These are phyloP conservation scores for Phoxinus phoxinus DNA, from an alignment of 2,113 vertebrate genomes.

Conservation along the genomic window DNA sequence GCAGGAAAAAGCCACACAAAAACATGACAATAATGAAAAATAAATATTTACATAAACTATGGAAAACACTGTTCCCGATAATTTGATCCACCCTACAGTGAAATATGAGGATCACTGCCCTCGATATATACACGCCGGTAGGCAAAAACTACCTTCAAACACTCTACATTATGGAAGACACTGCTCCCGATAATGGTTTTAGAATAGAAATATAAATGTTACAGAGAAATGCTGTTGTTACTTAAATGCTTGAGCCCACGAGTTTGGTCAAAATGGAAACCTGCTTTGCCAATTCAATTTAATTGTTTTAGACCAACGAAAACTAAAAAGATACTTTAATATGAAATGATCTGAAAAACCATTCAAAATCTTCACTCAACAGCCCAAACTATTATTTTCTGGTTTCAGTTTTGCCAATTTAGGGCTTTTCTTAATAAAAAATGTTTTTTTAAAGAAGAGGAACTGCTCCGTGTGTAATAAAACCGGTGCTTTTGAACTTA, in stretches of 20 bases:
- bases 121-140: constrained; percentile 94
- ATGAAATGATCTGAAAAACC: neutral
- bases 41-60: constrained; percentile 85
- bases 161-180: constrained; percentile 94
- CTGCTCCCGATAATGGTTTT: constrained; percentile 95
- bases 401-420: neutral
- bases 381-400: neutral
- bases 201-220: constrained; percentile 63
- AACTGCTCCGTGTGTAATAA: neutral
- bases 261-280: constrained; percentile 7
- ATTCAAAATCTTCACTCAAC: neutral
- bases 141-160: constrained; percentile 96
- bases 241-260: constrained; percentile 55
- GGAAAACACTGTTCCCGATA: constrained; percentile 99
- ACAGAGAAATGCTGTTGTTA: constrained; percentile 62
- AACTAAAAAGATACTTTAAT: neutral
- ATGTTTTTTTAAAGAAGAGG: neutral
- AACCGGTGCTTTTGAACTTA: constrained; percentile 2
- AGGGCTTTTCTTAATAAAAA: neutral
- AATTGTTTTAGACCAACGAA: neutral
- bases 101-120: constrained; percentile 98
- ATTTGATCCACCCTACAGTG: constrained; percentile 92
- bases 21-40: constrained; percentile 54
- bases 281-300: neutral
- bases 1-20: constrained; percentile 35